These are phyloP conservation scores for Lacanobia wlatinum DNA, from an alignment of 2,888 invertebrate species.

Conservation along the genomic window DNA sequence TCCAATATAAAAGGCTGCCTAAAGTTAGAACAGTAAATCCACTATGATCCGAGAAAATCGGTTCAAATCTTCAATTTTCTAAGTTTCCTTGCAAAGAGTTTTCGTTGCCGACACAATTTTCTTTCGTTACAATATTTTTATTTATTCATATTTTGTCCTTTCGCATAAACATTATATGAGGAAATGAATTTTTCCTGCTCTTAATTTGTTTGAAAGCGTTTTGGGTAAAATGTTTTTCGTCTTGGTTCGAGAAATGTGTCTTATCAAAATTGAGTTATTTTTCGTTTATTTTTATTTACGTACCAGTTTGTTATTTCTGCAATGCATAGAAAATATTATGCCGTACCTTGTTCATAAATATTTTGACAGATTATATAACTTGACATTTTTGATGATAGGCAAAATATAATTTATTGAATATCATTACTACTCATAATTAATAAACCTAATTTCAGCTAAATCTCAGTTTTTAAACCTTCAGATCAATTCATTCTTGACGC, in stretches of 20 bases:
- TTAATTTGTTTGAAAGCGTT: slow-evolving; percentile 43
- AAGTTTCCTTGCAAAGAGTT: slow-evolving; percentile 54
- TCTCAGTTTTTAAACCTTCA: too few relatives aligned
- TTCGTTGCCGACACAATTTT: slow-evolving; percentile 25
- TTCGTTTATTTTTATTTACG: not conserved
- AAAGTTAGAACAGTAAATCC: slow-evolving; percentile 68
- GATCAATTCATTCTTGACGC: too few relatives aligned
- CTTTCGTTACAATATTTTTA: slow-evolving; percentile 30
- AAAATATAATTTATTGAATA: too few relatives aligned
- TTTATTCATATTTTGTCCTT: slow-evolving; percentile 55
- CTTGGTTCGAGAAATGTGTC: not conserved
- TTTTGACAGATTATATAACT: slow-evolving; percentile 49
- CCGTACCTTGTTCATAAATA: not conserved
- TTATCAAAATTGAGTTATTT: slow-evolving; percentile 22
- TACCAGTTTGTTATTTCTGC: too few relatives aligned
- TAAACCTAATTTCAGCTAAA: too few relatives aligned
- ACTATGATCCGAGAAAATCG: slow-evolving; percentile 67
- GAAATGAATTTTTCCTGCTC: slow-evolving; percentile 35
- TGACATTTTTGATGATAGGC: slow-evolving; percentile 40
- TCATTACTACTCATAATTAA: too few relatives aligned
- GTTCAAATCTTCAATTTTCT: slow-evolving; percentile 71
- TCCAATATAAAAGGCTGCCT: slow-evolving; percentile 57
- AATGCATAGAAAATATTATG: too few relatives aligned
- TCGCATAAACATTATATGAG: slow-evolving; percentile 26
- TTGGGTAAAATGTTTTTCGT: slow-evolving; percentile 7